A percentile compares a stretch with the other conserved stretches of the same genome.
These are phyloP conservation scores for Falco naumanni DNA, from an alignment of 2,797 vertebrate genomes.

Conservation along the genomic window DNA sequence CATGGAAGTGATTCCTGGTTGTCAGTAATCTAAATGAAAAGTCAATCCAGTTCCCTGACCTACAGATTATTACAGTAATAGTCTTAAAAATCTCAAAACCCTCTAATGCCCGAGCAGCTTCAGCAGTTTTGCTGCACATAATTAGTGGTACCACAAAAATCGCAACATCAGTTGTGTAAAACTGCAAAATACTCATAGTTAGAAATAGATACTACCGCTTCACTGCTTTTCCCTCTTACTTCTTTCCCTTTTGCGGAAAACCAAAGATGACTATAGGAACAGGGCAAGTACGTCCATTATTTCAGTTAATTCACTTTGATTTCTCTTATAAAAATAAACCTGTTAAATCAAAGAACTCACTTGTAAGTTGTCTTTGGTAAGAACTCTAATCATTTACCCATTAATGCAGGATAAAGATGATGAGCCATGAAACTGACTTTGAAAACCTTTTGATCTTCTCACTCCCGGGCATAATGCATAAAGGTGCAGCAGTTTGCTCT, in stretches of 20 bases:
- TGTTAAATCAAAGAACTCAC: constrained; percentile 4
- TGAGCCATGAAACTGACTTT: not conserved
- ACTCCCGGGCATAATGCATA: not conserved
- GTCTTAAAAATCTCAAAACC: not conserved
- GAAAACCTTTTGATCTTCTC: not conserved
- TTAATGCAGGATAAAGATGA: not conserved
- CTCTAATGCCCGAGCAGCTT: not conserved
- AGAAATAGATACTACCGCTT: not conserved
- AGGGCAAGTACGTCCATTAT: not conserved
- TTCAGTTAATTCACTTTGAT: not conserved
- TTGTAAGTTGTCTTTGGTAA: not conserved
- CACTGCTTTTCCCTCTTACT: not conserved
- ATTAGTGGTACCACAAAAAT: not conserved
- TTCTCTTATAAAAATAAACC: not conserved
- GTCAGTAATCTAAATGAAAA: not conserved
- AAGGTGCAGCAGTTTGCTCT: not conserved
- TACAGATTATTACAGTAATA: not conserved
- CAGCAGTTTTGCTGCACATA: not conserved
- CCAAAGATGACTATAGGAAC: not conserved
- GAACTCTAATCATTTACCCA: not conserved
- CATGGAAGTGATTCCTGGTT: not conserved
- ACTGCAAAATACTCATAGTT: not conserved
- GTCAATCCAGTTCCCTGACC: not conserved
- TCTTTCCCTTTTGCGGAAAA: not conserved
- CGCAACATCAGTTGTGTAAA: accelerated